Conservation (phyloP, 2,888 invertebrate species). For the Hedychridium roseum region DNA sequence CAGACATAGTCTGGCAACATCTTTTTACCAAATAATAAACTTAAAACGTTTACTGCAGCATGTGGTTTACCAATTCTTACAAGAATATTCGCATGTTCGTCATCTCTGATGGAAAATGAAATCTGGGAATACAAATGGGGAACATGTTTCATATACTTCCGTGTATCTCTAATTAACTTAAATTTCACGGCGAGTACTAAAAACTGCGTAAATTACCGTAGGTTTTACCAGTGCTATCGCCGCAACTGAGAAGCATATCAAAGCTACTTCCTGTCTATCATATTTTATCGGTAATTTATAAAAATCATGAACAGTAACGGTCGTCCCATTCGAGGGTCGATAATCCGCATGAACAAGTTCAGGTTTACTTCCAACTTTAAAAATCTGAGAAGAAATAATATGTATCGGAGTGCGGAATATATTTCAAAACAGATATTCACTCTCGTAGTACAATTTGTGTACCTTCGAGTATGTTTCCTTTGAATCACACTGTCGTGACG, state of each 20-base stretch:
- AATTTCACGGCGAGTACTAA: too few relatives aligned
- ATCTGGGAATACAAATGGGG: conserved; percentile 44
- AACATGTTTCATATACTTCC: neutral
- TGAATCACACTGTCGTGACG: conserved; percentile 65
- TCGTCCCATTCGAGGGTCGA: conserved; percentile 76
- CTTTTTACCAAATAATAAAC: conserved; percentile 28
- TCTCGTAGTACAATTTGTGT: conserved; percentile 10
- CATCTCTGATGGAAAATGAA: conserved; percentile 76
- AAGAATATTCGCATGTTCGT: conserved; percentile 68
- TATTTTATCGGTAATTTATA: conserved; percentile 70
- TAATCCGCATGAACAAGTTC: conserved; percentile 43
- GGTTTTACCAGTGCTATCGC: conserved; percentile 73
- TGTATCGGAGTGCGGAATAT: neutral
- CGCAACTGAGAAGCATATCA: conserved; percentile 69
- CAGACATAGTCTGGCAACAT: conserved; percentile 20
- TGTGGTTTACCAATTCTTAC: conserved; percentile 48
- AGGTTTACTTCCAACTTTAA: conserved; percentile 31
- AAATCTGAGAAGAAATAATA: conserved; percentile 3
- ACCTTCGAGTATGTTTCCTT: conserved; percentile 69
- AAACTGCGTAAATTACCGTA: conserved; percentile 62
- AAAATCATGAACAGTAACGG: conserved; percentile 75
- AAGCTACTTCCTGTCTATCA: conserved; percentile 68
- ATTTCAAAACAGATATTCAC: neutral
- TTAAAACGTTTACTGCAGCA: conserved; percentile 35
- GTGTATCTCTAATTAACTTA: conserved; percentile 1